Percentiles rank a stretch among this genome's conserved stretches.
Evolutionary conservation across 1,140 invertebrate genomes (phyloP).

Genomic region (Drosophila prosaltans): DNA sequence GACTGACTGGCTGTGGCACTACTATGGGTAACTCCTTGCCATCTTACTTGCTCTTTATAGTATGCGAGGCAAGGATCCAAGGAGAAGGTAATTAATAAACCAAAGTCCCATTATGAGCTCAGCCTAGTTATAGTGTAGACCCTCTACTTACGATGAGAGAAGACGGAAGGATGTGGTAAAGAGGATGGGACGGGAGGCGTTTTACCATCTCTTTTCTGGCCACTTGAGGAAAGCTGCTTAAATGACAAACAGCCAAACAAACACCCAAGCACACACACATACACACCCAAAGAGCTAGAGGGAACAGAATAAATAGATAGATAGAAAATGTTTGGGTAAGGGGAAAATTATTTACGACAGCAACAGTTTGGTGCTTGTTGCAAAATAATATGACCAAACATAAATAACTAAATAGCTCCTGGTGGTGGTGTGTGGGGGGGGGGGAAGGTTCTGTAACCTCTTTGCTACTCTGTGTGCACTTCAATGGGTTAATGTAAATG

Average conservation of each 20-base stretch:
- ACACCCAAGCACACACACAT: slow-evolving; percentile 43
- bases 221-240: slow-evolving; percentile 60
- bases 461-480: slow-evolving; percentile 34
- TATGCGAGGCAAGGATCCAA: neutral
- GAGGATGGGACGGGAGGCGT: slow-evolving; percentile 9
- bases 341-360: slow-evolving; percentile 17
- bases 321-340: neutral
- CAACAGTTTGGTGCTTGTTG: slow-evolving; percentile 15
- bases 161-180: neutral
- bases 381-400: slow-evolving; percentile 15
- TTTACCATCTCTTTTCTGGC: slow-evolving; percentile 36
- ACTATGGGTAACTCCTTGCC: too few relatives aligned
- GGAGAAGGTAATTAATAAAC: slow-evolving; percentile 52
- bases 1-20: neutral
- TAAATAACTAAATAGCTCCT: slow-evolving; percentile 10
- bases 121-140: slow-evolving; percentile 1
- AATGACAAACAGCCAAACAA: slow-evolving; percentile 36
- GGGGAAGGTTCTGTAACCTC: slow-evolving; percentile 3
- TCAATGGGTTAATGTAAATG: slow-evolving; percentile 72
- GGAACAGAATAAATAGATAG: slow-evolving; percentile 24
- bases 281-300: slow-evolving; percentile 11
- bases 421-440: neutral
- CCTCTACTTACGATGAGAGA: neutral
- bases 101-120: slow-evolving; percentile 51
- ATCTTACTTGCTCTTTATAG: neutral